Evolutionary conservation across 2,113 vertebrate genomes (phyloP), one percentile per base, ranked within the genome.

Genomic region (Eublepharis macularius): DNA sequence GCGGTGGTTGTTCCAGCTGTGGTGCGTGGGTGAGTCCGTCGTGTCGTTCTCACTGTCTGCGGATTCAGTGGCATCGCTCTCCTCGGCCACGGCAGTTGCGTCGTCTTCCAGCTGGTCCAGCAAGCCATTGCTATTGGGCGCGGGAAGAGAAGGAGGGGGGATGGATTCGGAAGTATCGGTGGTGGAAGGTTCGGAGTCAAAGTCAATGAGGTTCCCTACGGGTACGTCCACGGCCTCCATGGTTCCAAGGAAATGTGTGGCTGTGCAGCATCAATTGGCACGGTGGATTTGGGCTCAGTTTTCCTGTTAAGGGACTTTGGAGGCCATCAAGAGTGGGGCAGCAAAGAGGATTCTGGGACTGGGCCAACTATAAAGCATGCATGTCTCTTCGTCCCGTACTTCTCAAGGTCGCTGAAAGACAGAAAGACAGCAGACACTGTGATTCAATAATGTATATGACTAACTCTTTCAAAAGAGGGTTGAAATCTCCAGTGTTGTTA

Each of bases 41-140:
- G 92, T 94, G 85, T 99, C 98, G 0, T 98, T 98, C 86, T 99
- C 98, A 0, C 98, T 99, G 96, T 99, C 98, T 0, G 98, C 98
- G 0, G 98, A 99, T 92, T 98, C 98, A 0, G 98, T 99, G 82
- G 97, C 97, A 36, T 99, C 98, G 0, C 98, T 99, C 92, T 97
- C 97, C 0, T 97, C 94, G 0, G 82, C 94, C 0, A 92, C 96
- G 0, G 96, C 83, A 12, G 82, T 90, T 11, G 41, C 65, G 0
- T 95, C 95, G 3, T 89, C 95, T 0, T 2, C 81, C 34, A 72
- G 0, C 0, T 65, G 72, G 36, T 51, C 87, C 66, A 11, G 51
- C 19, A 81, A 85, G 0, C 89, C 89, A 1, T 65, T 93, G 83
- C 88, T 92, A 0, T 88, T 68, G 41, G 94, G 92, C 12, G 76